Percentiles rank a stretch among this genome's conserved stretches.
Conservation (phyloP, 2,888 invertebrate species). For the Acanthosoma haemorrhoidale region DNA sequence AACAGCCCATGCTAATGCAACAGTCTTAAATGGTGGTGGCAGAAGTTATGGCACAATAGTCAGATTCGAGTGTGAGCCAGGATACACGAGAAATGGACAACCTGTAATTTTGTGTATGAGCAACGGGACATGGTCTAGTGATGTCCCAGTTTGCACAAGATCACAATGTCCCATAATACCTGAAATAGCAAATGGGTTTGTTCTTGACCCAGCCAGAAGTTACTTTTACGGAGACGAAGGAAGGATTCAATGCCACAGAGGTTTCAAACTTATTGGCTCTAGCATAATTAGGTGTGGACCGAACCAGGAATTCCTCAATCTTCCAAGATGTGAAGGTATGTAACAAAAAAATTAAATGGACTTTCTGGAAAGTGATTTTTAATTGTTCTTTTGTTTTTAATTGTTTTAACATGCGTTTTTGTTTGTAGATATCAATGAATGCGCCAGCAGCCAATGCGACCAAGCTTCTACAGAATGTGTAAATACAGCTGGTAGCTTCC, state of each 20-base stretch:
- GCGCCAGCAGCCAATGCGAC: constrained; percentile 82
- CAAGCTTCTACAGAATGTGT: constrained; percentile 83
- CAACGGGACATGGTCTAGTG: constrained; percentile 91
- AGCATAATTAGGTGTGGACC: constrained; percentile 79
- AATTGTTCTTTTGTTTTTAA: neutral
- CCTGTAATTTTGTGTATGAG: constrained; percentile 91
- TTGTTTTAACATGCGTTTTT: constrained; percentile 18
- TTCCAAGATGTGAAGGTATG: constrained; percentile 75
- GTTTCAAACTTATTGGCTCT: constrained; percentile 71
- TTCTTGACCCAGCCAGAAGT: constrained; percentile 68
- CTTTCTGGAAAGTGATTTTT: neutral
- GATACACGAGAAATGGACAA: constrained; percentile 79
- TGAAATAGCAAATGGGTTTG: constrained; percentile 78
- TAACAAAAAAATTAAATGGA: no score
- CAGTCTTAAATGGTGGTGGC: constrained; percentile 81
- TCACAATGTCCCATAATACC: constrained; percentile 69
- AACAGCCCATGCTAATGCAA: constrained; percentile 79
- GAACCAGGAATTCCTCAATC: constrained; percentile 74
- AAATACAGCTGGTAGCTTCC: constrained; percentile 82
- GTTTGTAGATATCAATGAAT: constrained; percentile 75
- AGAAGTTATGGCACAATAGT: constrained; percentile 91
- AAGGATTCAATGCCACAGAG: constrained; percentile 83
- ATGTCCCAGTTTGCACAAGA: constrained; percentile 78
- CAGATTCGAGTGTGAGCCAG: constrained; percentile 85
- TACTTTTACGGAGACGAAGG: constrained; percentile 87